These are phyloP conservation scores for Marronus borbonicus DNA, from an alignment of 2,888 invertebrate genomes.

Conservation along the genomic window DNA sequence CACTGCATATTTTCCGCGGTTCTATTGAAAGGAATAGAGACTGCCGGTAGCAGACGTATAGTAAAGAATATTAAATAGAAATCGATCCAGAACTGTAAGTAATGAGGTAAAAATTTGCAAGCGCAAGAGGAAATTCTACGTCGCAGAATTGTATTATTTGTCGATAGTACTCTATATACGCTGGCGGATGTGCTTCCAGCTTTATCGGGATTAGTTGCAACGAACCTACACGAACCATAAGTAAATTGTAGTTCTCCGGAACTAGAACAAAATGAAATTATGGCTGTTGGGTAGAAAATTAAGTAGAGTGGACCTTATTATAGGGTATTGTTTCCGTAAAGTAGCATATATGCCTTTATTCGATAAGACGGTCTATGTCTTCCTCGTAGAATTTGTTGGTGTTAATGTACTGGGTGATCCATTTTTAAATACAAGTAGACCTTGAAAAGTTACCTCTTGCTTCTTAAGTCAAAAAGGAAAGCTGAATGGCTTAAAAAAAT, in stretches of 20 bases:
- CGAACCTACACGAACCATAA: background rate
- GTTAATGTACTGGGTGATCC: too few relatives aligned
- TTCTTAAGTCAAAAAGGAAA: too few relatives aligned
- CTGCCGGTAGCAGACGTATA: background rate
- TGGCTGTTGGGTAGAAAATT: background rate
- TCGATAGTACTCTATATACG: background rate
- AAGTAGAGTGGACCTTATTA: background rate
- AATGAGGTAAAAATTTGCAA: constrained; percentile 6
- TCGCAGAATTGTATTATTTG: background rate
- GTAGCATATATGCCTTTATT: too few relatives aligned
- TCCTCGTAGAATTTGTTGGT: too few relatives aligned
- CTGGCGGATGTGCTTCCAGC: background rate
- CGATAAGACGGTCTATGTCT: too few relatives aligned
- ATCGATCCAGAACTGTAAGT: constrained; percentile 8
- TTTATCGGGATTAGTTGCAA: background rate
- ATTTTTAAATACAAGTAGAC: too few relatives aligned
- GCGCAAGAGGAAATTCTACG: background rate
- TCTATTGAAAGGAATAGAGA: background rate
- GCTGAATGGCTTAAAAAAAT: too few relatives aligned
- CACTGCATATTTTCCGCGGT: background rate
- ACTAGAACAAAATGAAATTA: constrained; percentile 8
- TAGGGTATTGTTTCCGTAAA: too few relatives aligned
- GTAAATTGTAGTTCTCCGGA: background rate
- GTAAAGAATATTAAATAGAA: constrained; percentile 21
- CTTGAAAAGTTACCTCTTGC: too few relatives aligned